Evolutionary conservation across 2,113 vertebrate species (phyloP).

Genomic region (Anser cygnoides): DNA sequence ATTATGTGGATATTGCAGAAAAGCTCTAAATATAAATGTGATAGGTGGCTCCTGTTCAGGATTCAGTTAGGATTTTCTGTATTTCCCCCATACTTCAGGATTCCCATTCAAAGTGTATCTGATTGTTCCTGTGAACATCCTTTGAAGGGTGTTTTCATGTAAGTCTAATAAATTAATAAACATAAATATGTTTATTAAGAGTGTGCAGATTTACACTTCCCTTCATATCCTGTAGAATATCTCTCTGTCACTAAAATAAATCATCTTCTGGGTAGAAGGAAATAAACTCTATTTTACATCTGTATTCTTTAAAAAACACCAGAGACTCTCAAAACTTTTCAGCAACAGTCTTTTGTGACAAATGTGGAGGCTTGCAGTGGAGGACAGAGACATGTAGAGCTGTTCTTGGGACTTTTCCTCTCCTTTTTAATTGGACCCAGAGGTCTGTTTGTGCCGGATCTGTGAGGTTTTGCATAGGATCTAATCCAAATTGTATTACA

Average conservation of each 20-base stretch:
- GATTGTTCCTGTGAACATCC: slow-evolving; percentile 50
- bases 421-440: background rate
- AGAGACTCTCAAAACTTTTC: background rate
- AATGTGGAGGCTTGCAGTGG: background rate
- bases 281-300: slow-evolving; percentile 27
- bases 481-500: background rate
- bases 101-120: slow-evolving; percentile 60
- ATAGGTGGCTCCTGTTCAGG: slow-evolving; percentile 30
- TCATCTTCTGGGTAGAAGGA: background rate
- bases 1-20: slow-evolving; percentile 50
- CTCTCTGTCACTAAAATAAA: slow-evolving; percentile 10
- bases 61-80: slow-evolving; percentile 64
- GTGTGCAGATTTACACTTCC: slow-evolving; percentile 31
- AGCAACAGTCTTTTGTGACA: background rate
- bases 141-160: slow-evolving; percentile 67
- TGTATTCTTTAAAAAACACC: background rate
- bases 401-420: background rate
- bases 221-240: slow-evolving; percentile 27
- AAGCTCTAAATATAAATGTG: slow-evolving; percentile 44
- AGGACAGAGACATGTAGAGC: background rate
- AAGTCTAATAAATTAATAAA: slow-evolving; percentile 62
- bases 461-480: background rate
- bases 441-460: background rate
- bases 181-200: slow-evolving; percentile 38
- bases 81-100: slow-evolving; percentile 32